Percentiles rank a stretch among this genome's conserved stretches.
These are phyloP conservation scores for Cavia aperea DNA, from an alignment of 2,113 vertebrate genomes.

Conservation along the genomic window DNA sequence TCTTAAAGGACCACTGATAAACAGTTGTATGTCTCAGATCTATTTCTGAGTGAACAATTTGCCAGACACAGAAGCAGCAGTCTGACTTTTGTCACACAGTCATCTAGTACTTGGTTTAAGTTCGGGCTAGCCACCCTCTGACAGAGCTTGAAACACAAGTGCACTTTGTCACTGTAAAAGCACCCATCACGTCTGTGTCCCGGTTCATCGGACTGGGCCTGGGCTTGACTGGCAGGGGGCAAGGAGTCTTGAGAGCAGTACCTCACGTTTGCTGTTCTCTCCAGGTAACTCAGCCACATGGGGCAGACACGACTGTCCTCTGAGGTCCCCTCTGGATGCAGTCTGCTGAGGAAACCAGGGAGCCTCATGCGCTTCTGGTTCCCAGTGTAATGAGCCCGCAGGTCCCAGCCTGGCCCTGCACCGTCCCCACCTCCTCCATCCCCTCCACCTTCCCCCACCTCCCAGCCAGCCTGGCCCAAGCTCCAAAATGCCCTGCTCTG, in stretches of 20 bases:
- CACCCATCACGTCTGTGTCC: neutral
- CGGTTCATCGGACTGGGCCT: neutral
- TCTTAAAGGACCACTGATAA: neutral
- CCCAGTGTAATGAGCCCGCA: neutral
- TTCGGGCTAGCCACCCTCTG: neutral
- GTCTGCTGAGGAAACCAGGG: neutral
- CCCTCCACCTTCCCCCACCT: too few species aligned
- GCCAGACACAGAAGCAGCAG: neutral
- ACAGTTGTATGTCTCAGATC: neutral
- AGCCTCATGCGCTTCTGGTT: neutral
- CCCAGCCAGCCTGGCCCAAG: rapidly evolving
- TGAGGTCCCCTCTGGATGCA: neutral
- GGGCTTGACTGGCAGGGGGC: neutral
- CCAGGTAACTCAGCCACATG: neutral
- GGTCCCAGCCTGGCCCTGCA: too few species aligned
- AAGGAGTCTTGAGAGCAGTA: neutral
- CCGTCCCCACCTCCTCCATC: too few species aligned
- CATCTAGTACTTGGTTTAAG: neutral
- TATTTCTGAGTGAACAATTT: constrained; percentile 21
- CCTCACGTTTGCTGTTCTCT: neutral
- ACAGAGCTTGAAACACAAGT: neutral
- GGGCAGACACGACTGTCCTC: neutral
- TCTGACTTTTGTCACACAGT: neutral
- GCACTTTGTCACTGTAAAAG: neutral
- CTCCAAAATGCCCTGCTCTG: rapidly evolving